These are phyloP conservation scores for Microctonus aethiopoides DNA, from an alignment of 2,888 invertebrate species.

Conservation along the genomic window DNA sequence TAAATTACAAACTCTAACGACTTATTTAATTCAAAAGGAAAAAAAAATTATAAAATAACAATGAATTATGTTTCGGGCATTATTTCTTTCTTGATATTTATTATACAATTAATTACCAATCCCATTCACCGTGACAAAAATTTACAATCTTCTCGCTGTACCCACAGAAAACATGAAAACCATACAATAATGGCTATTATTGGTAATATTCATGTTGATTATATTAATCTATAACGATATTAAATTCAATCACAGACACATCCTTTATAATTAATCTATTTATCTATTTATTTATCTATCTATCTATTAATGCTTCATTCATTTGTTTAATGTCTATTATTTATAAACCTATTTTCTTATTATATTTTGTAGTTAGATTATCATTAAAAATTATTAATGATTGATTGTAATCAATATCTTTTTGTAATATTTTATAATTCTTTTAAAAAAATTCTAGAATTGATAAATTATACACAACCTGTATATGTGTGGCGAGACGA, in stretches of 20 bases:
- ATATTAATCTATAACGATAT: neutral
- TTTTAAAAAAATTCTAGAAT: slow-evolving; percentile 69
- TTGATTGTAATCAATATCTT: neutral
- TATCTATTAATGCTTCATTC: too few species aligned
- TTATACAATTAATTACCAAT: slow-evolving; percentile 22
- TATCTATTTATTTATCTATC: too few species aligned
- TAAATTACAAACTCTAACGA: neutral
- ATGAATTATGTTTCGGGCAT: too few species aligned
- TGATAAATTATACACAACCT: slow-evolving; percentile 94
- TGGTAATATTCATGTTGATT: neutral
- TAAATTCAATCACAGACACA: too few species aligned
- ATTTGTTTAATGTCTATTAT: too few species aligned
- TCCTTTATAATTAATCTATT: too few species aligned
- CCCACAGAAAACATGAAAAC: neutral
- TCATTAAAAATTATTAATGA: neutral
- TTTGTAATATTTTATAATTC: neutral
- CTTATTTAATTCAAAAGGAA: neutral
- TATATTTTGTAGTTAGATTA: too few species aligned
- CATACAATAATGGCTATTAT: neutral
- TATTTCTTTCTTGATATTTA: too few species aligned
- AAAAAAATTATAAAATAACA: neutral
- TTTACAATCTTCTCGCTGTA: neutral
- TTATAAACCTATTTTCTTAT: too few species aligned
- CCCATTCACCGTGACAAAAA: slow-evolving; percentile 39
- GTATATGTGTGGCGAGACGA: slow-evolving; percentile 95